Evolutionary conservation across 1,140 invertebrate genomes (phyloP).

Genomic region (Pachyrhynchus sulphureomaculatus): DNA sequence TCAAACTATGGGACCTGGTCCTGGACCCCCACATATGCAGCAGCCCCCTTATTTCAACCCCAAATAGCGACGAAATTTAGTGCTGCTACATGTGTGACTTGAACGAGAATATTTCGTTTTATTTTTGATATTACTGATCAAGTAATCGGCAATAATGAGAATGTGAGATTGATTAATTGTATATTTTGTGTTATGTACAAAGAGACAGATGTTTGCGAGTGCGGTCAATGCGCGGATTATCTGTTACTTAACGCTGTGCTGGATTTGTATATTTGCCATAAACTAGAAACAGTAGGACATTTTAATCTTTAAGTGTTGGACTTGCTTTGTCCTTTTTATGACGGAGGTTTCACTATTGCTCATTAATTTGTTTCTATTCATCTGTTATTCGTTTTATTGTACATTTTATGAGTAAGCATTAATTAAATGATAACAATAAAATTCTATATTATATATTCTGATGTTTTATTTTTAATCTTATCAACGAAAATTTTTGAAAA

Average conservation of each 20-base stretch:
- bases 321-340: constrained; percentile 47
- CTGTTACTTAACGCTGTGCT: constrained; percentile 43
- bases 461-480: constrained; percentile 31
- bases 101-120: constrained; percentile 46
- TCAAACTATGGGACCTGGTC: constrained; percentile 47
- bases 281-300: constrained; percentile 46
- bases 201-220: constrained; percentile 38
- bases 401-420: constrained; percentile 53
- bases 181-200: constrained; percentile 46
- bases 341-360: constrained; percentile 53
- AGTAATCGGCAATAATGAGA: constrained; percentile 48
- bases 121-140: constrained; percentile 51
- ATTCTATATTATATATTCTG: constrained; percentile 52
- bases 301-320: constrained; percentile 47
- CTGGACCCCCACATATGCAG: constrained; percentile 46
- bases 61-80: constrained; percentile 45
- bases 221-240: constrained; percentile 44
- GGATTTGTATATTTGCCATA: constrained; percentile 52
- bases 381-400: constrained; percentile 54
- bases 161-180: constrained; percentile 45
- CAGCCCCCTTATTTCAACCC: constrained; percentile 49
- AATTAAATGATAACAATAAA: constrained; percentile 51
- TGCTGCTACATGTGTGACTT: constrained; percentile 44
- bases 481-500: background rate
- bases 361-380: constrained; percentile 53